Conservation (phyloP, 2,797 vertebrate genomes). For the Schizopygopsis pylzovi region DNA sequence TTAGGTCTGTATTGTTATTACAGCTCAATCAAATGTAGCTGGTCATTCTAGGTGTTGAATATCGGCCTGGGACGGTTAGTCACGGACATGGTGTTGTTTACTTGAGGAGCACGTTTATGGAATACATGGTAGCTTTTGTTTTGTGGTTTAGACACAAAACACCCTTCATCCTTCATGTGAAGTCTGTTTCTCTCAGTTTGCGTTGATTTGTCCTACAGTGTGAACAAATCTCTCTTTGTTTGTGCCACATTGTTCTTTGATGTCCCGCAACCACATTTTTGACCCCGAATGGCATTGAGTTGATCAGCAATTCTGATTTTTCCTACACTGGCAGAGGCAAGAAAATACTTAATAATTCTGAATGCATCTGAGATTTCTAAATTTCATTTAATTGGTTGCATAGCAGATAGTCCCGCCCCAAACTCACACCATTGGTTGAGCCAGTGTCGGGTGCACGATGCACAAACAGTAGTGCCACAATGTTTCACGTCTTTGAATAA, state of each 20-base stretch:
- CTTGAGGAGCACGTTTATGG: neutral
- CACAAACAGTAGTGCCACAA: neutral
- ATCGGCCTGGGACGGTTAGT: neutral
- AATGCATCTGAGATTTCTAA: neutral
- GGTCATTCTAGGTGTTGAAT: neutral
- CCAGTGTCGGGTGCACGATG: neutral
- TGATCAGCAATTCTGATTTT: conserved; percentile 71
- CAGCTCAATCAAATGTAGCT: conserved; percentile 1
- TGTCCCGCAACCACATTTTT: conserved; percentile 17
- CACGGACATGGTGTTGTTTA: neutral
- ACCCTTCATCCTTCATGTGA: conserved; percentile 59
- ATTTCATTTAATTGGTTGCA: neutral
- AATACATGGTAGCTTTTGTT: conserved; percentile 64
- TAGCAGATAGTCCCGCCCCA: neutral
- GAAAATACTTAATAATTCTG: neutral
- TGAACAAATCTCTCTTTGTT: conserved; percentile 83
- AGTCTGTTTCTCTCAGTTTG: conserved; percentile 79
- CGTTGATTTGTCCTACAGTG: conserved; percentile 77
- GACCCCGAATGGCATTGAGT: conserved; percentile 68
- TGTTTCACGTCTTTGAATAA: neutral
- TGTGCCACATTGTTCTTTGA: conserved; percentile 19
- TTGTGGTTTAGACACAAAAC: conserved; percentile 68
- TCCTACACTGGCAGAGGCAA: conserved; percentile 17
- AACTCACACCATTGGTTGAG: too few species aligned
- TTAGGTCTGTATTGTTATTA: conserved; percentile 2